Evolutionary conservation across 2,113 vertebrate species (phyloP), one percentile per base, ranked within the genome.

Genomic region (Leucosticte australis): DNA sequence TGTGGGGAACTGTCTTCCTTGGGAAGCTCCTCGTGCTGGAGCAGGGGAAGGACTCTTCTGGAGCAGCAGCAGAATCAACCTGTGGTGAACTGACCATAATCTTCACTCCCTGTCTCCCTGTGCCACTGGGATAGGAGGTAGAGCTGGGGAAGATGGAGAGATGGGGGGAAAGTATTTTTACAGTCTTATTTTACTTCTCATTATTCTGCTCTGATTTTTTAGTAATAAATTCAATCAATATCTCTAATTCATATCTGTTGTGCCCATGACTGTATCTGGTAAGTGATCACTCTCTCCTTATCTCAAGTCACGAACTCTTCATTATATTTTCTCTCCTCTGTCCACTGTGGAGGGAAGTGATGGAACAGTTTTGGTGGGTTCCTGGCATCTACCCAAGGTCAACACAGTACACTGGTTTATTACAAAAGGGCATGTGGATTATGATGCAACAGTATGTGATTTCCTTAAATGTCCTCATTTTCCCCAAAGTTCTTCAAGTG

Each of bases 61-160:
- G 28, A 75, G 7, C 13, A 56, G 8, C 0, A 0, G 10, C 8
- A 59, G 26, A 35, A 49, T 31, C 26, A 75, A 18, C 11, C 7
- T 59, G 8, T 49, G 21, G 9, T 67, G 31, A 86, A 31, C 13
- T 31, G 16, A 67, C 9, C 31, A 35, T 14, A 31, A 59, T 4
- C 17, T 4, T 19, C 21, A 50, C 14, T 59, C 17, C 7, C 44
- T 21, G 5, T 52, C 21, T 44, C 22, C 13, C 27, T 86, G 21
- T 22, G 7, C 9, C 4, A 2, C 17, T 59, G 31, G 5, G 3
- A 7, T 26, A 59, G 6, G 52, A 67, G 10, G 7, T 14, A 42
- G 31, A 9, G 2, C 31, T 50, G 21, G 44, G 17, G 21, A 86
- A 42, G 26, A 26, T 9, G 7, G 20, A 57, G 13, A 5, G 13